Evolutionary conservation across 2,888 invertebrate genomes (phyloP), one percentile per base, ranked within the genome.

Genomic region (Teinopalpus imperialis): DNA sequence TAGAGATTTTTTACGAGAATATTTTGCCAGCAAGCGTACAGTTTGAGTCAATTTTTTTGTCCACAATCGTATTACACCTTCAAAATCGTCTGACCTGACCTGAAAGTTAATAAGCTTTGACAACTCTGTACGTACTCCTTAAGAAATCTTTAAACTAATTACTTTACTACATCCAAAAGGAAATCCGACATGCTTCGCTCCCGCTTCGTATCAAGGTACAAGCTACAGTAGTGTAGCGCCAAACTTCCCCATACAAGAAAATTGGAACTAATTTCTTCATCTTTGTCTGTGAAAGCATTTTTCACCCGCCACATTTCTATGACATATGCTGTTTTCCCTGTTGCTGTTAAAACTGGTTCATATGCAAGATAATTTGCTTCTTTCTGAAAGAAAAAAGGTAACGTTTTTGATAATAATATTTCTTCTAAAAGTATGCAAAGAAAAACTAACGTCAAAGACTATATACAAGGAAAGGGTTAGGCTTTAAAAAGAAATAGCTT

Each of bases 161-260:
- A 95, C 95, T 94, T 95, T 34, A 95, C 95, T 21, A 96, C 95
- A 37, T 93, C 92, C 36, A 96, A 78, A 0, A 96, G 88, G 66
- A 95, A 95, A 51, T 94, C 94, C 34, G 94, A 93, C 54, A 95
- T 89, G 57, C 92, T 92, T 48, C 92, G 89, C 68, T 95, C 94
- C 61, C 92, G 92, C 54, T 90, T 91, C 90, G 94, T 93, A 55
- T 90, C 91, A 53, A 92, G 78, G 66, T 92, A 94, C 46, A 94
- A 83, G 55, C 92, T 92, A 18, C 93, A 92, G 62, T 92, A 94
- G 63, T 94, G 92, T 3, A 94, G 74, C 0, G 93, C 91, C 40
- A 94, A 89, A 29, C 93, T 93, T 10, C 94, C 93, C 92, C 94
- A 93, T 0, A 93, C 90, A 42, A 93, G 70, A 61, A 93, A 93